A percentile compares a stretch with the other conserved stretches of the same genome.
Conservation (phyloP, 1,140 invertebrate species). For the Anastrepha obliqua region DNA sequence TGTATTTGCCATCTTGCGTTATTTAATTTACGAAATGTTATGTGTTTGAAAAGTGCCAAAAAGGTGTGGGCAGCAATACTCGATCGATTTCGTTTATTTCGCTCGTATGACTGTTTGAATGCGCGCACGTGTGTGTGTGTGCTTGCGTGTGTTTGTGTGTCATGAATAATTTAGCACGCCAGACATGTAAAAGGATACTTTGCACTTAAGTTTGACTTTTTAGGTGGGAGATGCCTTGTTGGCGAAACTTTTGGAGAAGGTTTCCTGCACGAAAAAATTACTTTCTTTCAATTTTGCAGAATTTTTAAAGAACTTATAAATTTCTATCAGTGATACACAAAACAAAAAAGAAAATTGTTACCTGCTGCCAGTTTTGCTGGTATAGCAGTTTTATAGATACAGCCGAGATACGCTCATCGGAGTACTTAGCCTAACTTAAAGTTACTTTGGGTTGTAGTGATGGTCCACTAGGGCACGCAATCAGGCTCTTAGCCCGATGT, state of each 20-base stretch:
- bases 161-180: slow-evolving; percentile 34
- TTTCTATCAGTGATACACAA: too few species aligned
- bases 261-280: not conserved
- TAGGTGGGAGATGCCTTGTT: not conserved
- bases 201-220: slow-evolving; percentile 38
- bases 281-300: too few species aligned
- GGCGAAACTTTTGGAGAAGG: not conserved
- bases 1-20: slow-evolving; percentile 26
- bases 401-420: too few species aligned
- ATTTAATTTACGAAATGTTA: slow-evolving; percentile 51
- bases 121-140: not conserved
- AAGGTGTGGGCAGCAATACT: not conserved
- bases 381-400: too few species aligned
- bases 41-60: slow-evolving; percentile 46
- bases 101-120: not conserved
- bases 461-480: too few species aligned
- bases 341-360: not conserved
- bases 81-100: not conserved
- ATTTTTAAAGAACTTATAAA: too few species aligned
- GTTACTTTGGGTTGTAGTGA: too few species aligned
- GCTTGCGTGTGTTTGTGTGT: not conserved
- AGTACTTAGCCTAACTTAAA: too few species aligned
- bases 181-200: slow-evolving; percentile 46
- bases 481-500: too few species aligned
- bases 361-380: not conserved